phyloP scores from a whole-genome alignment of 2,888 invertebrate species.

The Acleris sparsana region DNA sequence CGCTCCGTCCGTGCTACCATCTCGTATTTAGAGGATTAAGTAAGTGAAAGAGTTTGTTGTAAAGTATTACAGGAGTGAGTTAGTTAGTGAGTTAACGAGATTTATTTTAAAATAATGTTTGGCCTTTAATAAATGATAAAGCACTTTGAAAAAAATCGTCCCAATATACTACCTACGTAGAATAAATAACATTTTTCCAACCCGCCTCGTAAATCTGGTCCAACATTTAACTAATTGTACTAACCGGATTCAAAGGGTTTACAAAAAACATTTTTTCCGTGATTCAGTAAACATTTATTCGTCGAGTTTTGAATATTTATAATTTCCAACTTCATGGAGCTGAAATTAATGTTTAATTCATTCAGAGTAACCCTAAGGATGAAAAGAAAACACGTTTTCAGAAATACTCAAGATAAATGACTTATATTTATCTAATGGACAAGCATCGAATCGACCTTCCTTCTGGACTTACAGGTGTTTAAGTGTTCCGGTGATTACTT shows the following conservation, averaged over 20 bases:
- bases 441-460: too few relatives aligned
- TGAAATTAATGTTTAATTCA: neutral
- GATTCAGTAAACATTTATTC: constrained; percentile 6
- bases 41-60: too few relatives aligned
- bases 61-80: too few relatives aligned
- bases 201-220: neutral
- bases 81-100: too few relatives aligned
- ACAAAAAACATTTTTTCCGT: neutral
- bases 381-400: neutral
- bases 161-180: neutral
- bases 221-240: too few relatives aligned
- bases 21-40: too few relatives aligned
- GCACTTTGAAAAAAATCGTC: too few relatives aligned
- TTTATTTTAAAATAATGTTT: too few relatives aligned
- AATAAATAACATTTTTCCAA: neutral
- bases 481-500: too few relatives aligned
- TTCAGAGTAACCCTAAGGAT: neutral
- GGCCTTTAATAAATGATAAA: too few relatives aligned
- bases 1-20: too few relatives aligned
- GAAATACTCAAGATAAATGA: neutral
- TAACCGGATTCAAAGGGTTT: neutral
- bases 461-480: too few relatives aligned
- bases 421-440: neutral
- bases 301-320: neutral
- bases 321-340: neutral